Evolutionary conservation across 1,140 invertebrate species (phyloP).

Genomic region (Magallana ariakensis): DNA sequence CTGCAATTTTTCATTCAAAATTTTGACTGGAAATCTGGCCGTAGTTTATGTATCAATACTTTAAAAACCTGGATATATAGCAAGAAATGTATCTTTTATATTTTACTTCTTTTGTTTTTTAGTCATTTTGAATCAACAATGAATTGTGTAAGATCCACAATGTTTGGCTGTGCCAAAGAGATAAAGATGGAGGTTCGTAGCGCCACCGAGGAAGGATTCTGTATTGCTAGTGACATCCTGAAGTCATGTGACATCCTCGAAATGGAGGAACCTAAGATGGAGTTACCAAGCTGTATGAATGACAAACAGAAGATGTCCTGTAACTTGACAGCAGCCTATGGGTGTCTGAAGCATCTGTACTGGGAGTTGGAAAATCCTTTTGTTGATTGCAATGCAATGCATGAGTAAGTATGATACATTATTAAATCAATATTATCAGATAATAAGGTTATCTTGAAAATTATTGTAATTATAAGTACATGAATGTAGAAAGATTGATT

Average conservation of each 20-base stretch:
- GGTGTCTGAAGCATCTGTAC: constrained; percentile 26
- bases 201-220: neutral
- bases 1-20: no score
- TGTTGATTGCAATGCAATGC: constrained; percentile 42
- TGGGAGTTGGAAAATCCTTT: constrained; percentile 31
- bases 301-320: neutral
- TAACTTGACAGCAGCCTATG: neutral
- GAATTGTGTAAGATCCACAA: constrained; percentile 28
- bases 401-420: constrained; percentile 33
- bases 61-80: no score
- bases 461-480: no score
- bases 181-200: neutral
- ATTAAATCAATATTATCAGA: neutral
- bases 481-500: no score
- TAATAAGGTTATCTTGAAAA: no score
- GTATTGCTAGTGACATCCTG: constrained; percentile 31
- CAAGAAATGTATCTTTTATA: no score
- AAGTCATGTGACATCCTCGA: constrained; percentile 23
- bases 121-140: constrained; percentile 36
- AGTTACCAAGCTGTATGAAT: constrained; percentile 40
- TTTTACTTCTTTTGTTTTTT: no score
- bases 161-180: constrained; percentile 35
- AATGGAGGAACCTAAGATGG: constrained; percentile 4
- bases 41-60: no score
- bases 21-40: no score